Evolutionary conservation across 2,888 invertebrate genomes (phyloP).

Genomic region (Conus canariensis): DNA sequence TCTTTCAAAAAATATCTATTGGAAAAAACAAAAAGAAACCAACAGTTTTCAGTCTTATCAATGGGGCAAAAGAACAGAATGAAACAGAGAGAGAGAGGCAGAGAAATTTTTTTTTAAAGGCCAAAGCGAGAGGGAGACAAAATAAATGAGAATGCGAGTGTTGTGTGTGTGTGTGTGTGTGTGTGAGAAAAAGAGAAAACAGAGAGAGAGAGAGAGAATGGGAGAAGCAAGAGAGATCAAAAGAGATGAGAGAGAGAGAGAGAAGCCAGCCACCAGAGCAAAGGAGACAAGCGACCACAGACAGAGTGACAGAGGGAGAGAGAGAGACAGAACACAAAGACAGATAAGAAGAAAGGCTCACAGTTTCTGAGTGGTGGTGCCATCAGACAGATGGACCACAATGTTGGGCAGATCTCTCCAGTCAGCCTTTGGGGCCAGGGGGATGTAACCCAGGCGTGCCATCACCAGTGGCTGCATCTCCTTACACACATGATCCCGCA

Average conservation of each 20-base stretch:
- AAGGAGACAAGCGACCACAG: not conserved
- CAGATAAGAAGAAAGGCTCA: constrained; percentile 69
- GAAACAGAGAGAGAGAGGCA: not conserved
- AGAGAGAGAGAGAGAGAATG: not conserved
- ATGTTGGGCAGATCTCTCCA: constrained; percentile 93
- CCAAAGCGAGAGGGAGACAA: no score
- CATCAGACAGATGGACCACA: constrained; percentile 85
- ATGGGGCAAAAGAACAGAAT: not conserved
- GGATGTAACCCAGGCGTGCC: constrained; percentile 88
- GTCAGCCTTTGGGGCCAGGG: constrained; percentile 87
- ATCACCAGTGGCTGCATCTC: constrained; percentile 90
- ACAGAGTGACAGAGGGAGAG: not conserved
- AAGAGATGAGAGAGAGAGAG: not conserved
- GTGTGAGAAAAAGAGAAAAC: no score
- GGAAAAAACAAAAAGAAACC: no score
- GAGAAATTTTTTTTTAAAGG: not conserved
- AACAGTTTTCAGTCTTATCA: no score
- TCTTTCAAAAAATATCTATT: no score
- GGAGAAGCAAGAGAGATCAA: not conserved
- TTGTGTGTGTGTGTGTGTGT: no score
- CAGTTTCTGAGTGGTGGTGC: constrained; percentile 84
- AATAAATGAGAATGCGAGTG: no score
- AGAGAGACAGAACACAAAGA: not conserved
- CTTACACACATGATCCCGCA: constrained; percentile 90
- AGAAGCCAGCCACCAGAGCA: not conserved